A percentile compares a stretch with the other conserved stretches of the same genome.
Evolutionary conservation across 2,888 invertebrate species (phyloP).

Genomic region (Acronicta alni): DNA sequence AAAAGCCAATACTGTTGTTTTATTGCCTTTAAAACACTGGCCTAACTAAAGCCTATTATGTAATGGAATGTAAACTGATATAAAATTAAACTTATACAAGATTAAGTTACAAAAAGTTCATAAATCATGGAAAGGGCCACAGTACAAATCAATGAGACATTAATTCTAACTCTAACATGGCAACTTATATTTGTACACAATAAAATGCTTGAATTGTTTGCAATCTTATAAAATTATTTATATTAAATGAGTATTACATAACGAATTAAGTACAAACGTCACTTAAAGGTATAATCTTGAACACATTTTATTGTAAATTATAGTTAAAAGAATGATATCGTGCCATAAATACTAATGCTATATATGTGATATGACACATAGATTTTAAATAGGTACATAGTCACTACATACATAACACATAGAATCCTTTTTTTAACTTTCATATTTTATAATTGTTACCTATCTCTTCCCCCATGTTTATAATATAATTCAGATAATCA

Average conservation of each 20-base stretch:
- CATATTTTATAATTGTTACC: conserved; percentile 29
- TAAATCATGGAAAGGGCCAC: conserved; percentile 8
- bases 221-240: conserved; percentile 31
- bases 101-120: conserved; percentile 7
- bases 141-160: conserved; percentile 25
- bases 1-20: conserved; percentile 43
- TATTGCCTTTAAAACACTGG: conserved; percentile 17
- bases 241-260: conserved; percentile 39
- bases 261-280: conserved; percentile 46
- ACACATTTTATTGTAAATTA: conserved; percentile 49
- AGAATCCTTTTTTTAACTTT: conserved; percentile 43
- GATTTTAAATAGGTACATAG: conserved; percentile 45
- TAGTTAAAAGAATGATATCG: conserved; percentile 30
- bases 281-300: conserved; percentile 46
- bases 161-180: conserved; percentile 57
- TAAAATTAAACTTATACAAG: conserved; percentile 11
- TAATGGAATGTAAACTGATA: conserved; percentile 45
- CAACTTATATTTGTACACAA: conserved; percentile 62
- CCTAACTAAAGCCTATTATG: conserved; percentile 22
- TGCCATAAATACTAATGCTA: conserved; percentile 39
- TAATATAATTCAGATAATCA: conserved; percentile 40
- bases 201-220: conserved; percentile 26
- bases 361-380: conserved; percentile 52
- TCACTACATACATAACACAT: conserved; percentile 50
- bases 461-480: conserved; percentile 37